A percentile compares a stretch with the other conserved stretches of the same genome.
Conservation (phyloP, 1,140 invertebrate species). For the fruit fly (Drosophila melanogaster) region DNA sequence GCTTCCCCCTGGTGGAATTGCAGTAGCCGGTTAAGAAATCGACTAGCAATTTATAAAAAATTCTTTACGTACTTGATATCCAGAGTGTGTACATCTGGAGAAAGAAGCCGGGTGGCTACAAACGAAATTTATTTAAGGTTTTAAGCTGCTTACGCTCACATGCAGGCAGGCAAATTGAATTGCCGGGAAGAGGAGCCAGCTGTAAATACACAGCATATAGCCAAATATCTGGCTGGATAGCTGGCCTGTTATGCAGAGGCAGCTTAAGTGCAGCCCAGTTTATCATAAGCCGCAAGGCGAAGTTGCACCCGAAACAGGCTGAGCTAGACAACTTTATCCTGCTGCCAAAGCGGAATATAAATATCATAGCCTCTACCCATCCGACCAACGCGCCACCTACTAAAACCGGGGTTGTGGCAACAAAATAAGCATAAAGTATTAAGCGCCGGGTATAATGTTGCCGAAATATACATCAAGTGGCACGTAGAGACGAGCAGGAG, state of each 20-base stretch:
- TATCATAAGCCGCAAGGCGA: slow-evolving; percentile 66
- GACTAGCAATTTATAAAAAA: slow-evolving; percentile 46
- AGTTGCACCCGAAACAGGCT: slow-evolving; percentile 38
- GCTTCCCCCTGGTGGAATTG: slow-evolving; percentile 4
- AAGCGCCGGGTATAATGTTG: slow-evolving; percentile 69
- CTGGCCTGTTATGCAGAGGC: slow-evolving; percentile 41
- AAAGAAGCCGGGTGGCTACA: slow-evolving; percentile 18
- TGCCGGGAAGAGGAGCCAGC: slow-evolving; percentile 39
- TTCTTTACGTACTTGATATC: background rate
- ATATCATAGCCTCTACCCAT: slow-evolving; percentile 32
- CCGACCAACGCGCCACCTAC: background rate
- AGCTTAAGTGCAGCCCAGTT: slow-evolving; percentile 68
- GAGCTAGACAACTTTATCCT: slow-evolving; percentile 66
- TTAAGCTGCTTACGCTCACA: slow-evolving; percentile 63
- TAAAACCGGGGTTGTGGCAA: slow-evolving; percentile 38
- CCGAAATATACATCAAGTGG: slow-evolving; percentile 68
- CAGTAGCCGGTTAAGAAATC: slow-evolving; percentile 39
- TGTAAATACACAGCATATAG: slow-evolving; percentile 50
- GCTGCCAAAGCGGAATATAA: slow-evolving; percentile 68
- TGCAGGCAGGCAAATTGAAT: slow-evolving; percentile 58
- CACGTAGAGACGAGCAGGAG: slow-evolving; percentile 23
- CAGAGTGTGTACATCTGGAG: slow-evolving; percentile 15
- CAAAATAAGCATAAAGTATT: slow-evolving; percentile 81
- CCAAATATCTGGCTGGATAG: slow-evolving; percentile 7
- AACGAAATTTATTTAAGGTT: slow-evolving; percentile 73